phyloP scores from a whole-genome alignment of 2,888 invertebrate genomes.

The Eupithecia insigniata region DNA sequence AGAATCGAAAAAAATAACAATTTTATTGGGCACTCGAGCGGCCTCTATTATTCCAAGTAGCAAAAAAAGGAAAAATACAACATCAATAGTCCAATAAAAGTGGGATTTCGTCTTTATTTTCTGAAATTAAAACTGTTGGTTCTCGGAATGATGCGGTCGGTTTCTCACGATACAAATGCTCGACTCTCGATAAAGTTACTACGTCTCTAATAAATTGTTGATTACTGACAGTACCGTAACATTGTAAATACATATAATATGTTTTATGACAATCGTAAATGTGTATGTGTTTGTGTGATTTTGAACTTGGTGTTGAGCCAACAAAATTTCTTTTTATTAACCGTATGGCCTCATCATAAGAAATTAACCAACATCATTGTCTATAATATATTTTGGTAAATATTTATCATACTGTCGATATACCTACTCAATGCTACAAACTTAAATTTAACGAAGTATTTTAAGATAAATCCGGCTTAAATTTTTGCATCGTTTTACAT shows the following conservation, averaged over 20 bases:
- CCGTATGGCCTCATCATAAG: background rate
- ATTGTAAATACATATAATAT: conserved; percentile 74
- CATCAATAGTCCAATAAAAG: conserved; percentile 77
- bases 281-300: conserved; percentile 52
- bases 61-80: conserved; percentile 66
- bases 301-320: conserved; percentile 23
- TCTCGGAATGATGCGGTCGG: conserved; percentile 67
- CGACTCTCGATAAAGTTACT: conserved; percentile 64
- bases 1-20: conserved; percentile 57
- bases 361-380: background rate
- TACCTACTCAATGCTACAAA: too few relatives aligned
- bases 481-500: too few relatives aligned
- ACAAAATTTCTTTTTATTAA: background rate
- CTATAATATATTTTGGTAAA: too few relatives aligned
- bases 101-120: conserved; percentile 76
- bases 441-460: too few relatives aligned
- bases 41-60: conserved; percentile 61
- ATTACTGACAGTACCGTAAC: conserved; percentile 76
- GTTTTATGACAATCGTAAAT: conserved; percentile 72
- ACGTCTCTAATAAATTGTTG: conserved; percentile 72
- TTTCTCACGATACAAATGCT: conserved; percentile 67
- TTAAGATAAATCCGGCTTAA: too few relatives aligned
- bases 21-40: conserved; percentile 63
- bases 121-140: conserved; percentile 73
- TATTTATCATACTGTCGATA: too few relatives aligned